Conservation (phyloP, 2,797 vertebrate genomes). For the Australoheros facetus region DNA sequence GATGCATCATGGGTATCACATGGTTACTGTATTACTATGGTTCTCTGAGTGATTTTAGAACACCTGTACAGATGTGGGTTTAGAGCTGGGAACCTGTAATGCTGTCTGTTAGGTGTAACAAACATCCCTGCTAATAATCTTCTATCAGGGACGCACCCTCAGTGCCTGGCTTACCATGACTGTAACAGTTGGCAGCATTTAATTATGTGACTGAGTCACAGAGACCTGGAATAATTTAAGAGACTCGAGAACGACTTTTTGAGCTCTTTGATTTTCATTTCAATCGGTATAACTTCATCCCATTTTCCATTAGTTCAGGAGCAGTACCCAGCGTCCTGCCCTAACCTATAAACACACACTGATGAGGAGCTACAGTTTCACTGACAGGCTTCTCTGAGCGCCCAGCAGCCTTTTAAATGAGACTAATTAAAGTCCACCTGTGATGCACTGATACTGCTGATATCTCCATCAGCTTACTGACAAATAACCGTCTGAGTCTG, state of each 20-base stretch:
- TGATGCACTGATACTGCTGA: not conserved
- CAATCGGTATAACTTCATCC: not conserved
- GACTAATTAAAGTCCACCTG: not conserved
- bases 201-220: not conserved
- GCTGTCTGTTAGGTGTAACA: no score
- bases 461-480: not conserved
- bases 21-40: not conserved
- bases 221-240: not conserved
- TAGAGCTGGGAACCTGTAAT: accelerated
- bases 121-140: not conserved
- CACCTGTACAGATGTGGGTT: not conserved
- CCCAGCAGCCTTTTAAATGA: not conserved
- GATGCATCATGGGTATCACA: not conserved
- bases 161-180: not conserved
- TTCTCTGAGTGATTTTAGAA: not conserved
- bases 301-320: not conserved
- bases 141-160: not conserved
- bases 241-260: not conserved
- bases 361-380: not conserved
- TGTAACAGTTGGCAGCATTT: not conserved
- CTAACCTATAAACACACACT: accelerated
- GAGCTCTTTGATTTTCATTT: not conserved
- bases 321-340: not conserved
- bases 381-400: accelerated
- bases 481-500: no score